phyloP scores from a whole-genome alignment of 2,888 invertebrate species.

The Eristalis tenax region DNA sequence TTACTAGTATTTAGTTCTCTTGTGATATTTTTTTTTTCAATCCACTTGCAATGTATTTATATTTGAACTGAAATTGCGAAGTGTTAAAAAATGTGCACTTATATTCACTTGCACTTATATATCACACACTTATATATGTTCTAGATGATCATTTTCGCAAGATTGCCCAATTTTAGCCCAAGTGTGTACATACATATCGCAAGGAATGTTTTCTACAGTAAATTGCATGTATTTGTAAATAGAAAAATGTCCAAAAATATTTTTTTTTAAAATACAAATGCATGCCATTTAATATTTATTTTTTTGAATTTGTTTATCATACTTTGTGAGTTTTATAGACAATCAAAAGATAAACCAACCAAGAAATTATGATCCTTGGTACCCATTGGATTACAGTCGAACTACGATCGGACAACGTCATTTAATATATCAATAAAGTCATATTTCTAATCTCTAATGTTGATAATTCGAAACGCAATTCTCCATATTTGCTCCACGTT shows the following conservation, averaged over 20 bases:
- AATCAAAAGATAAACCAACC: conserved; percentile 44
- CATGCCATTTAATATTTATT: not conserved
- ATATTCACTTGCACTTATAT: no score
- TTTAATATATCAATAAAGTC: conserved; percentile 53
- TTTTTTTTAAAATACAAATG: not conserved
- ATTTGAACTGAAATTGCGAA: no score
- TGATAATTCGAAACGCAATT: conserved; percentile 52
- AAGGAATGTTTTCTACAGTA: no score
- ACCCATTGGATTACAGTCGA: conserved; percentile 36
- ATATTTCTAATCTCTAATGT: conserved; percentile 55
- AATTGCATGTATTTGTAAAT: no score
- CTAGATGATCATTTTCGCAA: no score
- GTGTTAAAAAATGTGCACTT: no score
- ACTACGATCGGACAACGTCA: conserved; percentile 24
- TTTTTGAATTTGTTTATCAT: conserved; percentile 1
- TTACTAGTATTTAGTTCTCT: not conserved
- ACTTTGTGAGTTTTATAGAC: conserved; percentile 21
- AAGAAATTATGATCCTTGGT: conserved; percentile 43
- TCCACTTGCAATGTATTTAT: not conserved
- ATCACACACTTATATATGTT: no score
- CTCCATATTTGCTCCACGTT: conserved; percentile 47
- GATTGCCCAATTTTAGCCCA: no score
- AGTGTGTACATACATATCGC: no score
- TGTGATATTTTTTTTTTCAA: not conserved
- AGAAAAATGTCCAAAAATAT: not conserved